Evolutionary conservation across 1,140 invertebrate species (phyloP), one percentile per base, ranked within the genome.

Genomic region (Stegodyphus dumicola): DNA sequence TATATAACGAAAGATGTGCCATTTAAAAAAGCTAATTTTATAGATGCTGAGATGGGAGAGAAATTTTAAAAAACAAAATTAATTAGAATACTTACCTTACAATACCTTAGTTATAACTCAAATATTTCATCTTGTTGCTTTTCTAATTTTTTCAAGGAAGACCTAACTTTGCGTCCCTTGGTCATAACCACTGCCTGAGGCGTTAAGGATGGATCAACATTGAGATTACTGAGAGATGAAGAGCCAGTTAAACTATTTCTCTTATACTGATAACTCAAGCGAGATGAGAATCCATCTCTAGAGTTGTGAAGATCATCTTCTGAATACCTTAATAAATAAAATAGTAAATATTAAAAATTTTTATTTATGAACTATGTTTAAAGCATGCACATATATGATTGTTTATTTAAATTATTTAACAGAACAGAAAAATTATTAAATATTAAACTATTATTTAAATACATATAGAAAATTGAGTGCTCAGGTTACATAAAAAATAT

Each of bases 91-190:
- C 33, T 33, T 33, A 33, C 33, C 33, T 33, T 33, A 33, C 33
- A 33, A 33, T 60, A 60, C 56, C 65, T n/a, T 67, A n/a, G 81
- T 94, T 96, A 96, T 93, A 96, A 95, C 91, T 97, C 95, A 90
- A 96, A 97, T 90, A 96, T 93, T 90, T 96, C 95, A 89, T 96
- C 95, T 90, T 96, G 95, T 89, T 95, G 93, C 88, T 95, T 93
- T 91, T 96, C 94, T 78, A 96, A 92, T 88, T 94, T 93, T 90
- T 95, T 94, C 66, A 96, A 89, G 4, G 95, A 96, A 86, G 93
- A 94, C 89, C 94, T 93, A 6, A 96, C 93, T 89, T 93, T 93
- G 87, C 93, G 93, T 56, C 94, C 94, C 89, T 95, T 94, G 15
- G 95, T 95, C 89, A 95, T 94, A 15, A 95, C 93, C 17, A 94